Evolutionary conservation across 2,888 invertebrate genomes (phyloP), one percentile per base, ranked within the genome.

Genomic region (Cryptosula pallasiana): DNA sequence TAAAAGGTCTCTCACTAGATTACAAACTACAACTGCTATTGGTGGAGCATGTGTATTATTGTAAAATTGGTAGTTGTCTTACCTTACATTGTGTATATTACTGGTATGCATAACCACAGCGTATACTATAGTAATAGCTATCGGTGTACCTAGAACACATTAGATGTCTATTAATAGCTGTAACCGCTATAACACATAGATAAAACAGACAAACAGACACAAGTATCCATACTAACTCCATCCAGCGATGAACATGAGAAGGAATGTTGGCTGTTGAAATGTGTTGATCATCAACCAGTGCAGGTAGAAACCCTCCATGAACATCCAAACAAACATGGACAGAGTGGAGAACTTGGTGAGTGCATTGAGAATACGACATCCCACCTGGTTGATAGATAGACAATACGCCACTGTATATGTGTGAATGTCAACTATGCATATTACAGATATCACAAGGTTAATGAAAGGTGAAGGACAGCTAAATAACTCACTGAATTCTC

Each of bases 251-350:
- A 81, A 80, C 57, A 82, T 79, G 2, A 75, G 75, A 25, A 76
- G 57, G 25, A 83, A 77, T 1, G 75, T 76, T 0, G 81, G 82
- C 9, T 79, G 79, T 55, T 78, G 76, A 74, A 84, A 84, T 1
- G 83, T 81, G n/a, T 81, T 78, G 20, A 78, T 79, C 45, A 84
- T 78, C 1, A 84, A 78, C 20, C 81, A 72, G 73, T 82, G 81
- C 0, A 84, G 79, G 72, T 81, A 83, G 27, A 81, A 78, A 0
- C 81, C 83, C 73, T 84, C 83, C 69, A 80, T 79, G 73, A 83
- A 81, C 83, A 84, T 83, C 81, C 82, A 83, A 72, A 81, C 77
- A 72, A 79, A 83, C 73, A 79, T 82, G 16, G 80, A 77, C 55
- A 78, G 77, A 34, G 77, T 75, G 3, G 79, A 76, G 73, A 82